phyloP scores from a whole-genome alignment of 2,888 invertebrate species.

The Xestia xanthographa region DNA sequence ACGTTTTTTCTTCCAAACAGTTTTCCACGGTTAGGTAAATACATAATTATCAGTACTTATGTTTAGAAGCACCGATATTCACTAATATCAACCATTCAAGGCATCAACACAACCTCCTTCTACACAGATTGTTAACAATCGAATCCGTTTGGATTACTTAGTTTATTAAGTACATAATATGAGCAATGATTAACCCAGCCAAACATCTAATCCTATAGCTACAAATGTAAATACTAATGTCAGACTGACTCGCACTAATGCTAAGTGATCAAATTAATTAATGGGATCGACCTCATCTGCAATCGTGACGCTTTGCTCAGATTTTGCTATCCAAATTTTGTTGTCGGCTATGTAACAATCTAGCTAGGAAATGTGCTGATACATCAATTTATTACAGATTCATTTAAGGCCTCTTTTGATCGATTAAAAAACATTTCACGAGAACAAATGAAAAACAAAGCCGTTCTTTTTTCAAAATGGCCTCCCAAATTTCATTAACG shows the following conservation, averaged over 20 bases:
- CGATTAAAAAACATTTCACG: not conserved
- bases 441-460: constrained; percentile 25
- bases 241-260: not conserved
- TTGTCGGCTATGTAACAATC: not conserved
- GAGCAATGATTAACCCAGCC: not conserved
- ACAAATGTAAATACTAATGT: not conserved
- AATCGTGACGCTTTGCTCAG: not conserved
- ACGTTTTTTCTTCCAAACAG: not conserved
- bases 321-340: not conserved
- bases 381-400: not conserved
- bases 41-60: not conserved
- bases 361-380: not conserved
- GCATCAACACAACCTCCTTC: not conserved
- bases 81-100: not conserved
- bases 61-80: not conserved
- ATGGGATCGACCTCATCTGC: not conserved
- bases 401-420: not conserved
- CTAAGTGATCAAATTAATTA: not conserved
- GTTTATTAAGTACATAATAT: not conserved
- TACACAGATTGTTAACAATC: not conserved
- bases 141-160: not conserved
- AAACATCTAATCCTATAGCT: constrained; percentile 21
- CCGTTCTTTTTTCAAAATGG: constrained; percentile 32
- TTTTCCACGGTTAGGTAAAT: not conserved
- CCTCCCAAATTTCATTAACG: constrained; percentile 39